Evolutionary conservation across 2,888 invertebrate species (phyloP), one percentile per base, ranked within the genome.

Genomic region (Lepidochrysops patricia): DNA sequence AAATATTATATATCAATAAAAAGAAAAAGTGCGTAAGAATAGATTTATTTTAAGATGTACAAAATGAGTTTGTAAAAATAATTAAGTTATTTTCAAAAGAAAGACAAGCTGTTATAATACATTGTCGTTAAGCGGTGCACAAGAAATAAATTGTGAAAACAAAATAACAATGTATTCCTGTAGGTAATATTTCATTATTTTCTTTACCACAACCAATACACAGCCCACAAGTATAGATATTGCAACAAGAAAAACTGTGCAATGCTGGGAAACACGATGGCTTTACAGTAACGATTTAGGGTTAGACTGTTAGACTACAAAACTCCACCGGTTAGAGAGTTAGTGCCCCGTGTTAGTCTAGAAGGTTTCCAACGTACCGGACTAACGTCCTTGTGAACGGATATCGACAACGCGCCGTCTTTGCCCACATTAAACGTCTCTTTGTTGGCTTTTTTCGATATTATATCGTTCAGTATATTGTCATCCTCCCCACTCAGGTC

Each of bases 371-470:
- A 65, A 87, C 87, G 77, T 88, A 87, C 87, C 87, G 77, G 72
- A 66, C 73, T 73, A 58, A 69, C 66, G 66, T 79, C 79, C 77
- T 76, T 77, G 64, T 86, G 87, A 35, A 87, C 83, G 23, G 86
- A 84, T 66, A 89, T 84, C 2, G 89, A 88, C 32, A 89, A 66
- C 1, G 86, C 86, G 32, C 89, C 89, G 57, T 87, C 89, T 75
- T 81, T 84, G 5, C 87, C 86, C 5, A 87, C 72, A 67, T 75
- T 82, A 69, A 85, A 78, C 0, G 82, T 81, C 13, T 84, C 84
- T 73, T 82, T 81, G 57, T 68, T 76, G 2, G 86, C 71, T 64
- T 81, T 85, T 72, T 79, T 86, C 0, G 75, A 67, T 65, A 87
- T 77, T 0, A 82, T 78, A 70, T 86, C 83, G 2, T 73, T 76